Percentiles rank a stretch among this genome's conserved stretches.
Evolutionary conservation across 2,888 invertebrate genomes (phyloP).

Genomic region (Lepas anatifera): DNA sequence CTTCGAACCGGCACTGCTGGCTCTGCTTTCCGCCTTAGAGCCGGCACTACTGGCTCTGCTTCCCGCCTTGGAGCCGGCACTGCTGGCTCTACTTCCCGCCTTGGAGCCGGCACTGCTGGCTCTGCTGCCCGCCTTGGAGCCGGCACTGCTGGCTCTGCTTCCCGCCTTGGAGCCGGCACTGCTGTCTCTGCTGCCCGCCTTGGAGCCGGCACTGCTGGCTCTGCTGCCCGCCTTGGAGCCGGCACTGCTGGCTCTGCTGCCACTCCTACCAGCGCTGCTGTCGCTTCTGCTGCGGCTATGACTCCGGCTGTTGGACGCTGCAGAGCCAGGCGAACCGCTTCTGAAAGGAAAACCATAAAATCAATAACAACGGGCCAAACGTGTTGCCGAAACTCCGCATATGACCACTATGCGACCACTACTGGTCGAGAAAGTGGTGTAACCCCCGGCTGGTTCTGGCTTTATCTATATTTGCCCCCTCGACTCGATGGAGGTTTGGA

Average conservation of each 20-base stretch:
- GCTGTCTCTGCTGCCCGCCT: not conserved
- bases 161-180: not conserved
- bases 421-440: no score
- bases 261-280: not conserved
- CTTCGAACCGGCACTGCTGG: slow-evolving; percentile 18
- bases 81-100: not conserved
- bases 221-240: not conserved
- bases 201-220: not conserved
- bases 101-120: not conserved
- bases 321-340: not conserved
- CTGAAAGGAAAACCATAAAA: not conserved
- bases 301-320: not conserved
- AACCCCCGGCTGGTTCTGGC: no score
- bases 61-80: no score
- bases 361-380: no score
- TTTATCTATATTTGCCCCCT: no score
- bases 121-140: not conserved
- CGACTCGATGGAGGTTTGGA: no score
- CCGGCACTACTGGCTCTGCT: slow-evolving; percentile 16
- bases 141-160: not conserved
- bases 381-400: no score
- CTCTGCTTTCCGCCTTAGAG: slow-evolving; percentile 16
- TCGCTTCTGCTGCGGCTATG: not conserved
- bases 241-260: not conserved
- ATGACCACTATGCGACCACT: no score